phyloP scores from a whole-genome alignment of 2,113 vertebrate genomes.

The Zeus faber region DNA sequence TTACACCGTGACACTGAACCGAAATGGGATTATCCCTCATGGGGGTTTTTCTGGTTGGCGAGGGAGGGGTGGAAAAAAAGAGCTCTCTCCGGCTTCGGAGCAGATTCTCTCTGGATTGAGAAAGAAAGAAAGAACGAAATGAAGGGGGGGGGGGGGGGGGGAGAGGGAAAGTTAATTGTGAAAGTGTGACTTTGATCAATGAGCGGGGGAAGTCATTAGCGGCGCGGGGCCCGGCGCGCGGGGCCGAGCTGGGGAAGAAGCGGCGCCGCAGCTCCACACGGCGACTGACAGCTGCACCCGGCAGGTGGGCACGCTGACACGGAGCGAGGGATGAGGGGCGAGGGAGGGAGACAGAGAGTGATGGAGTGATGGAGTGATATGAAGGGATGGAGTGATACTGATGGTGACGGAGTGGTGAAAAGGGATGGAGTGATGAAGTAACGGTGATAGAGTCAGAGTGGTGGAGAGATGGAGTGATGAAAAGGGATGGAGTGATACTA shows the following conservation, averaged over 20 bases:
- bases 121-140: neutral
- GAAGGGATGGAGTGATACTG: constrained; percentile 43
- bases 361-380: no score
- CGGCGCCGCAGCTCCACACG: constrained; percentile 64
- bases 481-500: constrained; percentile 43
- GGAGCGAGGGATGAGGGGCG: no score
- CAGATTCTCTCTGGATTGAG: neutral
- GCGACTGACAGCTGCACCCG: constrained; percentile 75
- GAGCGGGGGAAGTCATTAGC: constrained; percentile 75
- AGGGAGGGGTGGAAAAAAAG: constrained; percentile 9
- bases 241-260: constrained; percentile 67
- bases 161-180: constrained; percentile 64
- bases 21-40: constrained; percentile 10
- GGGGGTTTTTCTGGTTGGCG: constrained; percentile 24
- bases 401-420: no score
- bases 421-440: neutral
- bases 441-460: no score
- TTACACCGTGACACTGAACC: constrained; percentile 6
- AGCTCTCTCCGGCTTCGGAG: no score
- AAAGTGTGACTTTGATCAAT: constrained; percentile 79
- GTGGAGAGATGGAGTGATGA: no score
- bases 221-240: constrained; percentile 58
- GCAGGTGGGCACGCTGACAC: constrained; percentile 71
- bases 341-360: neutral
- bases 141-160: neutral